A percentile compares a stretch with the other conserved stretches of the same genome.
Conservation (phyloP, 2,797 vertebrate genomes). For the Rhinella marina region DNA sequence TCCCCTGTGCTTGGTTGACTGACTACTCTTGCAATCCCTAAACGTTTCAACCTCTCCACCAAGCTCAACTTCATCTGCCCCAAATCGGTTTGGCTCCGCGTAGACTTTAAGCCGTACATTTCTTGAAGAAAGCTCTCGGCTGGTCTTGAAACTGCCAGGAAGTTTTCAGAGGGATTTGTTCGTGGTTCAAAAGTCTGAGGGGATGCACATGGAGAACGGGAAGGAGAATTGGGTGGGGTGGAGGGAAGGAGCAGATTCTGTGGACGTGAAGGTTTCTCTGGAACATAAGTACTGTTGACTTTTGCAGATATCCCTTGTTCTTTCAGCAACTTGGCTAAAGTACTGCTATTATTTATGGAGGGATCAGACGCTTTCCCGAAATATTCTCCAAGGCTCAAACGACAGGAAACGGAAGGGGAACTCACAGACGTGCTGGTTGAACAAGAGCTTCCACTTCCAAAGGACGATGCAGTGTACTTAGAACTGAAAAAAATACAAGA, state of each 20-base stretch:
- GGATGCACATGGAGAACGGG: constrained; percentile 79
- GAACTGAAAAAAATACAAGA: constrained; percentile 68
- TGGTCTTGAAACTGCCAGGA: constrained; percentile 88
- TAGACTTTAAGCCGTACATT: constrained; percentile 85
- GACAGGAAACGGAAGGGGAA: constrained; percentile 83
- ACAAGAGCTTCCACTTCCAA: constrained; percentile 76
- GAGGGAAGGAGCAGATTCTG: constrained; percentile 74
- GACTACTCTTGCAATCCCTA: constrained; percentile 87
- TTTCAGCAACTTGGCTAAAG: constrained; percentile 87
- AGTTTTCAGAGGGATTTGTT: constrained; percentile 82
- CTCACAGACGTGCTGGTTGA: constrained; percentile 78
- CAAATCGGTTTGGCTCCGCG: constrained; percentile 74
- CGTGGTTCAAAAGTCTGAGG: constrained; percentile 79
- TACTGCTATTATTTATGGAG: constrained; percentile 72
- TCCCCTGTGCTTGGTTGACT: constrained; percentile 69
- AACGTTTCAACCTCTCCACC: constrained; percentile 85
- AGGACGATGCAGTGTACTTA: constrained; percentile 70
- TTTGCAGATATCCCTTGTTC: constrained; percentile 94
- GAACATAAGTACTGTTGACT: constrained; percentile 72
- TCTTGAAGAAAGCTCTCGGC: constrained; percentile 95
- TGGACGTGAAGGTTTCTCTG: constrained; percentile 67
- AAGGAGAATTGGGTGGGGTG: constrained; percentile 90
- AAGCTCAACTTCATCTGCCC: constrained; percentile 80
- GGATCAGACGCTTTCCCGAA: constrained; percentile 80
- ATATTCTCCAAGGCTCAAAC: constrained; percentile 85